Base-by-base conservation (phyloP, 2,113 vertebrate genomes). In the Nothocercus nigrocapillus region DNA sequence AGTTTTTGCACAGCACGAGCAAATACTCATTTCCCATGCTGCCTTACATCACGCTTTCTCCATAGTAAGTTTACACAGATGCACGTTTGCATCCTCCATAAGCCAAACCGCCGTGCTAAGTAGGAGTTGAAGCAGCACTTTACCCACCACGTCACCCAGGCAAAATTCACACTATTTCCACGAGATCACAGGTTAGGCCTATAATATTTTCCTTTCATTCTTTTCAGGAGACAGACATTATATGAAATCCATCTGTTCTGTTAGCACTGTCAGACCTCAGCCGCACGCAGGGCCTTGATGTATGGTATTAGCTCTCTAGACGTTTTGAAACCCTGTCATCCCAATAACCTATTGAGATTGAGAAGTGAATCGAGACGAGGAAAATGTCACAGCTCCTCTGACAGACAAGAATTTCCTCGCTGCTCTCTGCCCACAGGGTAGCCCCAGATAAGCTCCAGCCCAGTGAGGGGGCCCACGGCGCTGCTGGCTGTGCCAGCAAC, bases 161-260 rank as follows among this genome's bases (percentile, higher is more conserved):
- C 22, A 89, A 89, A 95, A 90, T 51, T 93, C 83, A 62, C 44
- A 36, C 62, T 85, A 69, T 94, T 95, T 96, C 89, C 58, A 8
- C 18, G 67, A 82, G 94, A 91, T 70, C 94, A 91, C 75, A 92
- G 94, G 94, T 89, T 94, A 94, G 94, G 75, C 18, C 91, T 87
- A 69, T 89, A 73, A 87, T 89, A 91, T 93, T 94, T 94, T 94
- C 79, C 76, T 91, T 91, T 88, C 76, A 92, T 94, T 94, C 95
- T 92, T 94, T 94, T 58, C 78, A 95, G 87, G 53, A 96, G 94
- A 62, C 81, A 92, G 85, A 92, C 89, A 97, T 96, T 77, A 94
- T 69, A 93, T 74, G 91, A 94, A 75, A 95, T 64, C 89, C 91
- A 95, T 95, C 80, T 86, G 36, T 82, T 83, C 90, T 81, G 72